phyloP scores from a whole-genome alignment of 2,888 invertebrate genomes.

The Ichneumon xanthorius region DNA sequence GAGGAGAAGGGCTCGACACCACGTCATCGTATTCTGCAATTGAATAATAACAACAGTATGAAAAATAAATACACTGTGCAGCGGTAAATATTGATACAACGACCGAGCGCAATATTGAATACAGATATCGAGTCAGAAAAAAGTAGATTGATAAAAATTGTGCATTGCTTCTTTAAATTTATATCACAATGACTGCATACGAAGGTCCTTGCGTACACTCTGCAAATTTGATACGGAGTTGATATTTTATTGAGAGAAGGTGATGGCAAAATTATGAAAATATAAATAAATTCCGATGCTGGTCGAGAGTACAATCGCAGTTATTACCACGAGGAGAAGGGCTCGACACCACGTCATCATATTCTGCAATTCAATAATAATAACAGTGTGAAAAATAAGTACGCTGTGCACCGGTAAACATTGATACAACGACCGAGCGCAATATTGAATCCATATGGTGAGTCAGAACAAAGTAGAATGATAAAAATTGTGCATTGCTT shows the following conservation, averaged over 20 bases:
- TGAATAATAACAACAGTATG: slow-evolving; percentile 30
- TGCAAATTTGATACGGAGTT: too few relatives aligned
- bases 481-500: too few relatives aligned
- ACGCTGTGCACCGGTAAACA: background rate
- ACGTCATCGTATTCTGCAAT: slow-evolving; percentile 77
- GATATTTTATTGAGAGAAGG: too few relatives aligned
- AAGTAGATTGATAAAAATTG: too few relatives aligned
- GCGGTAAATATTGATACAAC: background rate
- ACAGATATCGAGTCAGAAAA: too few relatives aligned
- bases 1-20: slow-evolving; percentile 71
- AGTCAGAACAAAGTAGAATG: too few relatives aligned
- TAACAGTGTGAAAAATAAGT: slow-evolving; percentile 26
- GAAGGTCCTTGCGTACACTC: too few relatives aligned
- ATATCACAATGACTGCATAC: too few relatives aligned
- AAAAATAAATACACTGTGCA: background rate
- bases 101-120: background rate
- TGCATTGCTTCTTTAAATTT: too few relatives aligned
- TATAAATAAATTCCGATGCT: slow-evolving; percentile 60
- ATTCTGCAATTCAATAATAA: slow-evolving; percentile 67
- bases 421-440: background rate
- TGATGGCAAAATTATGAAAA: too few relatives aligned
- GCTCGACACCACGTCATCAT: slow-evolving; percentile 77
- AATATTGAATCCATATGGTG: too few relatives aligned
- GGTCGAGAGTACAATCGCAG: slow-evolving; percentile 72
- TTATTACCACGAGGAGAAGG: slow-evolving; percentile 69